A percentile compares a stretch with the other conserved stretches of the same genome.
Conservation (phyloP, 1,140 invertebrate species). For the Diorhabda carinulata region DNA sequence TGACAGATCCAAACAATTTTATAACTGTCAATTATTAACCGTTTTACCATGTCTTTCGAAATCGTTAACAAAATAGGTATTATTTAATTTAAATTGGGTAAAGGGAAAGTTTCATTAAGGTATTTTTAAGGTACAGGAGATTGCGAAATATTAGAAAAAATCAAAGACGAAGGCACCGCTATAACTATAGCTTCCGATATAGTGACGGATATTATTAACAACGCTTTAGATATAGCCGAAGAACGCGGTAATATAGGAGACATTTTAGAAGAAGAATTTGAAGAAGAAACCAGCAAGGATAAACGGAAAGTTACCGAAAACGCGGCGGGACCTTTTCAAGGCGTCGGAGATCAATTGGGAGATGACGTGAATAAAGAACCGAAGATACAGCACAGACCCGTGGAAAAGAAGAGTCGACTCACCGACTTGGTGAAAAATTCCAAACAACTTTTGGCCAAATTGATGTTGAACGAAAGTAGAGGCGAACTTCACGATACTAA, state of each 20-base stretch:
- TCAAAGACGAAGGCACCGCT: constrained; percentile 1
- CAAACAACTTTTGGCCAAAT: constrained; percentile 32
- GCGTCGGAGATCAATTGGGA: constrained; percentile 27
- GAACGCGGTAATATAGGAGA: constrained; percentile 2
- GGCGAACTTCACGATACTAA: background rate
- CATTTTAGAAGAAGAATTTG: constrained; percentile 24
- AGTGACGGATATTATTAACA: constrained; percentile 35
- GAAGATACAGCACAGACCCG: constrained; percentile 19
- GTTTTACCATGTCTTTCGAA: constrained; percentile 14
- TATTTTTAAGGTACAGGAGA: constrained; percentile 12
- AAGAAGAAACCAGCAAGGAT: constrained; percentile 3
- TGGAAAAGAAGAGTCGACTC: constrained; percentile 36
- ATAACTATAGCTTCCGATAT: constrained; percentile 28
- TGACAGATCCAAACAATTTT: background rate
- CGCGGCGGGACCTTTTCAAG: constrained; percentile 15
- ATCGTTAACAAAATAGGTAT: constrained; percentile 15
- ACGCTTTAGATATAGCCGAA: constrained; percentile 30
- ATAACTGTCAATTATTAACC: constrained; percentile 6
- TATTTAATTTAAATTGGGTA: background rate
- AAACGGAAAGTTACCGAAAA: constrained; percentile 8
- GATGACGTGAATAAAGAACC: constrained; percentile 22
- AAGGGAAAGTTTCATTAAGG: background rate
- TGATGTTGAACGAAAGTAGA: constrained; percentile 27
- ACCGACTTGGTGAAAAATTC: constrained; percentile 38
- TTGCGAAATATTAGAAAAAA: constrained; percentile 11